phyloP scores from a whole-genome alignment of 1,140 invertebrate species.

The Argopecten irradians region DNA sequence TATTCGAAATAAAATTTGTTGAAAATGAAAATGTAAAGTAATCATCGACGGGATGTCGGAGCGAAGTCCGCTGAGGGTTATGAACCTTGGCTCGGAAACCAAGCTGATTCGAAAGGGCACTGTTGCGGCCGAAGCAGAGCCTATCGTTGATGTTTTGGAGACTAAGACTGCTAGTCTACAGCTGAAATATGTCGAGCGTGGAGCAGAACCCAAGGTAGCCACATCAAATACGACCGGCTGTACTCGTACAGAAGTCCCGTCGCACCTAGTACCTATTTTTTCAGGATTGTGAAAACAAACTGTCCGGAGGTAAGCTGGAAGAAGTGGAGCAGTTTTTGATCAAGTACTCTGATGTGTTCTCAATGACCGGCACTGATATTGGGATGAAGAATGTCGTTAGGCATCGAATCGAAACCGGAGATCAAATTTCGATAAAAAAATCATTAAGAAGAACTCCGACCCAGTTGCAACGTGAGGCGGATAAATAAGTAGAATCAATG shows the following conservation, averaged over 20 bases:
- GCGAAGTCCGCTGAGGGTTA: neutral
- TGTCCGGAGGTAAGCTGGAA: neutral
- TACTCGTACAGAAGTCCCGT: neutral
- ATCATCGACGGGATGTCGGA: neutral
- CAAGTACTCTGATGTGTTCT: slow-evolving; percentile 25
- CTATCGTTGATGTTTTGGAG: neutral
- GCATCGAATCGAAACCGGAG: slow-evolving; percentile 31
- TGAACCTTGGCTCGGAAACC: neutral
- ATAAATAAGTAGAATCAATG: slow-evolving; percentile 3
- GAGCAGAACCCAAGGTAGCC: neutral
- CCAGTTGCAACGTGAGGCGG: neutral
- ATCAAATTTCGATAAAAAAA: slow-evolving; percentile 9
- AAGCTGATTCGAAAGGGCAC: neutral
- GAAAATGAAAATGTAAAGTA: too few relatives aligned
- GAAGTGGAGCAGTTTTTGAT: neutral
- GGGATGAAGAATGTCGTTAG: slow-evolving; percentile 6
- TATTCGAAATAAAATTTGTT: too few relatives aligned
- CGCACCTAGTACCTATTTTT: neutral
- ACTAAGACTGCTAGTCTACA: slow-evolving; percentile 26
- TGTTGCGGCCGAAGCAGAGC: neutral
- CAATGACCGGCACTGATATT: slow-evolving; percentile 23
- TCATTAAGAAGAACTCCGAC: neutral
- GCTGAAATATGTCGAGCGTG: neutral
- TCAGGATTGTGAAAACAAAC: neutral
- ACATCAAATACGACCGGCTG: neutral